These are phyloP conservation scores for Manduca sexta DNA, from an alignment of 1,140 invertebrate genomes.

Conservation along the genomic window DNA sequence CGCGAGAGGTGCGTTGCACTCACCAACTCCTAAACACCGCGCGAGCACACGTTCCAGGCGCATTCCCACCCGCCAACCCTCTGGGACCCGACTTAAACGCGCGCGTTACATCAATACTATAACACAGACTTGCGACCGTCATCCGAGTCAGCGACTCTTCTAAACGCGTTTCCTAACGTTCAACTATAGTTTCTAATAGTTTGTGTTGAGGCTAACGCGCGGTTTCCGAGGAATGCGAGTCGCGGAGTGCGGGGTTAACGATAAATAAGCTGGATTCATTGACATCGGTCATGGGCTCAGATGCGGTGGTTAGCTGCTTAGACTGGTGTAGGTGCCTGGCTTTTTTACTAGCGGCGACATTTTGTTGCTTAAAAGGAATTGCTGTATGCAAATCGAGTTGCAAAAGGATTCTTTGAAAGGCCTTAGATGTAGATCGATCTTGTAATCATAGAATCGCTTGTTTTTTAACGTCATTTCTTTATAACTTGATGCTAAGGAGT, in stretches of 20 bases:
- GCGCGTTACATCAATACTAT: slow-evolving; percentile 11
- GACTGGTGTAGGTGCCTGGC: slow-evolving; percentile 29
- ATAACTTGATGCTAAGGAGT: too few relatives aligned
- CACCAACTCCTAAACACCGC: slow-evolving; percentile 27
- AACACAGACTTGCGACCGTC: slow-evolving; percentile 7
- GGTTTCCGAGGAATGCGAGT: slow-evolving; percentile 22
- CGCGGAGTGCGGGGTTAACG: slow-evolving; percentile 23
- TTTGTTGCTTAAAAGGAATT: too few relatives aligned
- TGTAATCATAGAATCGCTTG: too few relatives aligned
- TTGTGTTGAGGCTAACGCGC: not conserved
- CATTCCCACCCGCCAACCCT: slow-evolving; percentile 22
- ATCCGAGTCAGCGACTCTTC: slow-evolving; percentile 10
- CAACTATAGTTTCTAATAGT: slow-evolving; percentile 19
- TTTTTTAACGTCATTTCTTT: too few relatives aligned
- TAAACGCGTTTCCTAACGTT: slow-evolving; percentile 19
- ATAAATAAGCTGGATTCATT: slow-evolving; percentile 52
- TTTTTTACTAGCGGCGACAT: too few relatives aligned
- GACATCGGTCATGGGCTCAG: slow-evolving; percentile 48
- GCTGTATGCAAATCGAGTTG: too few relatives aligned
- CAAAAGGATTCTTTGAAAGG: too few relatives aligned
- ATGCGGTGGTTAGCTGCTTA: slow-evolving; percentile 27
- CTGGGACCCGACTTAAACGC: slow-evolving; percentile 22
- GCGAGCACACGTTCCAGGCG: slow-evolving; percentile 19
- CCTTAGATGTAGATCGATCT: too few relatives aligned
- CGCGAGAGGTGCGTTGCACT: slow-evolving; percentile 43